Evolutionary conservation across 2,113 vertebrate species (phyloP).

Genomic region (Eurypyga helias): DNA sequence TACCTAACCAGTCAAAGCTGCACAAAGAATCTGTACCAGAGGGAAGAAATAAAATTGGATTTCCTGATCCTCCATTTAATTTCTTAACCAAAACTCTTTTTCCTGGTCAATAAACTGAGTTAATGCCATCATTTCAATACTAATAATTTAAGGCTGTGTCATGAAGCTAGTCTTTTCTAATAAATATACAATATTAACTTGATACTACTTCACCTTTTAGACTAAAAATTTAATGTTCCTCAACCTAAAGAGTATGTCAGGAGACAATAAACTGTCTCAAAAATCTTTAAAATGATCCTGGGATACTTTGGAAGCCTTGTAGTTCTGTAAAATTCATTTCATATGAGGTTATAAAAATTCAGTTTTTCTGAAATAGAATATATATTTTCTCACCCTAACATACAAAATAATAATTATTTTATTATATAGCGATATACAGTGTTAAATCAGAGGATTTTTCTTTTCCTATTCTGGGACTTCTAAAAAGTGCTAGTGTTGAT

Average conservation of each 20-base stretch:
- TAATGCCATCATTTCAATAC: neutral
- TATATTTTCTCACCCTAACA: neutral
- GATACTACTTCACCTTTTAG: neutral
- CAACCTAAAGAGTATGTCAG: neutral
- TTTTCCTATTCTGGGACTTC: neutral
- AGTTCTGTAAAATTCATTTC: slow-evolving; percentile 13
- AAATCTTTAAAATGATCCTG: neutral
- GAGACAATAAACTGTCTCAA: neutral
- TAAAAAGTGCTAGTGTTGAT: neutral
- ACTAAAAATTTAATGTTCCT: neutral
- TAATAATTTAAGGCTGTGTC: neutral
- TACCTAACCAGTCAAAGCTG: neutral
- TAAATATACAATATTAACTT: neutral
- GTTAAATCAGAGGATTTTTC: neutral
- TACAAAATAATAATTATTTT: slow-evolving; percentile 2
- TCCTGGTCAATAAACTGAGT: neutral
- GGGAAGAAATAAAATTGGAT: neutral
- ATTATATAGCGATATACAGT: neutral
- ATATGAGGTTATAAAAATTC: neutral
- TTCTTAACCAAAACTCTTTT: neutral
- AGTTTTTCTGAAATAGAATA: neutral
- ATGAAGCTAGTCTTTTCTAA: neutral
- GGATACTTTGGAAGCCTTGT: neutral
- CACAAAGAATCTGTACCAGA: neutral
- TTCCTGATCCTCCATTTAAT: neutral